Percentiles rank a stretch among this genome's conserved stretches.
phyloP scores from a whole-genome alignment of 2,888 invertebrate species.

The Chymomyza amoena region DNA sequence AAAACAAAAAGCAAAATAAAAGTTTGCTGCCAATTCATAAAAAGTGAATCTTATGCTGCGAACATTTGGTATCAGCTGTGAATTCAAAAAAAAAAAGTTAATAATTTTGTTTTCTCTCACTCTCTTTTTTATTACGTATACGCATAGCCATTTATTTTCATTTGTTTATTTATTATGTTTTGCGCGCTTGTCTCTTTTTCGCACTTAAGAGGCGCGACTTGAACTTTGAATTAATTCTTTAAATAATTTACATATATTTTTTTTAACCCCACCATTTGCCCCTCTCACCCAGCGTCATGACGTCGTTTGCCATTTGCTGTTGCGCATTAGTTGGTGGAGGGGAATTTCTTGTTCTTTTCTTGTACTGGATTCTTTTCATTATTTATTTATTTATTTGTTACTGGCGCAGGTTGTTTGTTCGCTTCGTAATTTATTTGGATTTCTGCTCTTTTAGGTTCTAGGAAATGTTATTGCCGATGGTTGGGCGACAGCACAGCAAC shows the following conservation, averaged over 20 bases:
- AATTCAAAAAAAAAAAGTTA: constrained; percentile 54
- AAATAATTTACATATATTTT: constrained; percentile 64
- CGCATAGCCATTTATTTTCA: constrained; percentile 19
- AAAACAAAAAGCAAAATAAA: neutral
- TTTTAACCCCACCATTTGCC: neutral
- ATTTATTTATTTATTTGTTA: constrained; percentile 58
- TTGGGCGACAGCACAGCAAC: neutral
- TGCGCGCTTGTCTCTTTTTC: constrained; percentile 51
- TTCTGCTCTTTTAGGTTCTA: constrained; percentile 13
- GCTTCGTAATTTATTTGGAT: constrained; percentile 38
- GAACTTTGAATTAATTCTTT: constrained; percentile 72
- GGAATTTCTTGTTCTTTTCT: constrained; percentile 12
- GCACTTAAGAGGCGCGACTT: constrained; percentile 67
- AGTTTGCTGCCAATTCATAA: constrained; percentile 26
- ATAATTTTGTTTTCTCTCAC: constrained; percentile 22
- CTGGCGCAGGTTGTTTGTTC: constrained; percentile 48
- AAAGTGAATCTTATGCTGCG: constrained; percentile 50
- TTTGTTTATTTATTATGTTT: constrained; percentile 28
- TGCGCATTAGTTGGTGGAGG: neutral
- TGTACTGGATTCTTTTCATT: constrained; percentile 21
- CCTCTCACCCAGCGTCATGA: constrained; percentile 3
- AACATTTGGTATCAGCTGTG: constrained; percentile 39
- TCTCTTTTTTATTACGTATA: constrained; percentile 15
- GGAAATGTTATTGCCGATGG: neutral
- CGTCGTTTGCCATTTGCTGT: constrained; percentile 10